Percentiles rank a stretch among this genome's conserved stretches.
phyloP scores from a whole-genome alignment of 2,113 vertebrate species.

The Elephas maximus region DNA sequence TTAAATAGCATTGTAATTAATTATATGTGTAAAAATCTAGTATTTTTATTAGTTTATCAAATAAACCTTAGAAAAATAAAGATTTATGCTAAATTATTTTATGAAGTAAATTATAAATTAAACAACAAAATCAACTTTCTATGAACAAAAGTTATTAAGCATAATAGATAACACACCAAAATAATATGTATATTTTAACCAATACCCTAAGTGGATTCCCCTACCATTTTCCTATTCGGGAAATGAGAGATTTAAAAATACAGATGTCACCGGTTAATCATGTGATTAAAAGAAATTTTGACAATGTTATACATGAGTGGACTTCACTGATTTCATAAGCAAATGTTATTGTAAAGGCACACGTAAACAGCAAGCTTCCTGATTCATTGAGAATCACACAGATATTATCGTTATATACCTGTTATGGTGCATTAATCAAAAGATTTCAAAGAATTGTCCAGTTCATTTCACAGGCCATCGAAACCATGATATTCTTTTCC shows the following conservation, averaged over 20 bases:
- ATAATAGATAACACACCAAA: conserved; percentile 13
- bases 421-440: not conserved
- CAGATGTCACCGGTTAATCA: not conserved
- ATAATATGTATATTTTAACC: not conserved
- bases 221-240: not conserved
- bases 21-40: not conserved
- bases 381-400: not conserved
- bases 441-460: not conserved
- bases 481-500: not conserved
- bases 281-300: conserved; percentile 40
- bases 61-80: conserved; percentile 63
- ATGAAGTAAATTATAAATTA: conserved; percentile 31
- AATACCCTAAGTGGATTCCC: not conserved
- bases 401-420: not conserved
- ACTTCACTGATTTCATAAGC: not conserved
- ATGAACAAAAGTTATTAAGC: conserved; percentile 14
- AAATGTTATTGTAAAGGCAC: conserved; percentile 6
- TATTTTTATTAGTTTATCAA: conserved; percentile 9
- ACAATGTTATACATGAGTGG: not conserved
- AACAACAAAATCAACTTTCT: conserved; percentile 29
- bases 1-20: conserved; percentile 38
- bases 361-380: not conserved
- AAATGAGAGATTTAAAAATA: not conserved
- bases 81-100: conserved; percentile 45
- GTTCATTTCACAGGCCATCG: not conserved